These are phyloP conservation scores for Phenganax subtilis DNA, from an alignment of 92 coral and sea anemone genomes.

Conservation along the genomic window DNA sequence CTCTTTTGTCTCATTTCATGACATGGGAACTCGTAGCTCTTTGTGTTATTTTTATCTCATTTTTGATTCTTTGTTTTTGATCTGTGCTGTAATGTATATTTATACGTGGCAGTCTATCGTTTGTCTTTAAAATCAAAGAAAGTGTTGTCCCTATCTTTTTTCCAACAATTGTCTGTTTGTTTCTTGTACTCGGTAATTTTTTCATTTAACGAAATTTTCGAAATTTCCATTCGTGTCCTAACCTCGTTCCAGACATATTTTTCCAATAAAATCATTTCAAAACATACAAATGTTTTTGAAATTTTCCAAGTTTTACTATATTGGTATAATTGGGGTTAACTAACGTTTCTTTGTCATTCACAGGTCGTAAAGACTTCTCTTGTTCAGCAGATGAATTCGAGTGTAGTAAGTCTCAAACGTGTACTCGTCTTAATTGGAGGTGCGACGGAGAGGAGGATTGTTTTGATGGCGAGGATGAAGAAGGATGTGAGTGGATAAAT, in stretches of 20 bases:
- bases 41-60: too few species aligned
- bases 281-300: background rate
- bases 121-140: too few species aligned
- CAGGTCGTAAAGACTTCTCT: slow-evolving; percentile 16
- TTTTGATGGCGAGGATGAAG: slow-evolving; percentile 24
- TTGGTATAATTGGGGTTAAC: background rate
- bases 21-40: too few species aligned
- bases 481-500: background rate
- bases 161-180: too few species aligned
- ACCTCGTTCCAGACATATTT: background rate
- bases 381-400: slow-evolving; percentile 24
- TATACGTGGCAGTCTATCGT: too few species aligned
- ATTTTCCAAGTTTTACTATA: background rate
- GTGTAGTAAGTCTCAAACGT: slow-evolving; percentile 11
- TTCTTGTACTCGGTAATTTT: too few species aligned
- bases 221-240: too few species aligned
- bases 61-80: too few species aligned
- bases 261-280: background rate
- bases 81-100: too few species aligned
- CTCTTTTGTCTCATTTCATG: too few species aligned
- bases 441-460: slow-evolving; percentile 40
- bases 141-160: too few species aligned
- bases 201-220: too few species aligned
- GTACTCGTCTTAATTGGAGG: slow-evolving; percentile 19
- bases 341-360: background rate